phyloP scores from a whole-genome alignment of 2,797 vertebrate species.

The Rhinoraja longicauda region DNA sequence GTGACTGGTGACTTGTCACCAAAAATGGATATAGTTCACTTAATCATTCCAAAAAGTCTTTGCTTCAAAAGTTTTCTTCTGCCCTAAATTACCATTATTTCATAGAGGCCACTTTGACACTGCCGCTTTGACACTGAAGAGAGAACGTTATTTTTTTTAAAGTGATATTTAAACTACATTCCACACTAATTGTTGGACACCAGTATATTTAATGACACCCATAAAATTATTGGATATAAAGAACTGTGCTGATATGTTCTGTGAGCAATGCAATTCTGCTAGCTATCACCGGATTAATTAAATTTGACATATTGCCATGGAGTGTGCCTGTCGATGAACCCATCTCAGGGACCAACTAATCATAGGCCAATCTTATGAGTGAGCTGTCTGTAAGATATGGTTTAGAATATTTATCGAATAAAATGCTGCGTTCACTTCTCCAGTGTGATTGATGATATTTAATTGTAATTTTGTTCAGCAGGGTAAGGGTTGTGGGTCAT shows the following conservation, averaged over 20 bases:
- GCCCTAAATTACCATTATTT: not conserved
- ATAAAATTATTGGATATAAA: not conserved
- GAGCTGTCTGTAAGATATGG: conserved; percentile 48
- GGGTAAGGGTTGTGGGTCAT: conserved; percentile 19
- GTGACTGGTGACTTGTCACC: not conserved
- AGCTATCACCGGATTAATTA: conserved; percentile 44
- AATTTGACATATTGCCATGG: conserved; percentile 49
- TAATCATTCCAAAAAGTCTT: not conserved
- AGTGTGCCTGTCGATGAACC: conserved; percentile 49
- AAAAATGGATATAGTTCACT: not conserved
- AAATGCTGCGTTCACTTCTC: conserved; percentile 47
- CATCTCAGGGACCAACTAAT: conserved; percentile 52
- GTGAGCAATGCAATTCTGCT: not conserved
- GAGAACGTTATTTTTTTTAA: not conserved
- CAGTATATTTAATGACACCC: not conserved
- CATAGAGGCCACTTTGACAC: not conserved
- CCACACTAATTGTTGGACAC: not conserved
- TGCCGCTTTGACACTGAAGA: not conserved
- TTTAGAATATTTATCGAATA: conserved; percentile 49
- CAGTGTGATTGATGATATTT: conserved; percentile 41
- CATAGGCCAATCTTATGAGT: conserved; percentile 54
- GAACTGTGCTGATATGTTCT: not conserved
- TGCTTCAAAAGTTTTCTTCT: not conserved
- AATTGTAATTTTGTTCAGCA: conserved; percentile 29
- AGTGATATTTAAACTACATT: not conserved